Conservation (phyloP, 2,888 invertebrate species). For the Sphaeridia pumilis region DNA sequence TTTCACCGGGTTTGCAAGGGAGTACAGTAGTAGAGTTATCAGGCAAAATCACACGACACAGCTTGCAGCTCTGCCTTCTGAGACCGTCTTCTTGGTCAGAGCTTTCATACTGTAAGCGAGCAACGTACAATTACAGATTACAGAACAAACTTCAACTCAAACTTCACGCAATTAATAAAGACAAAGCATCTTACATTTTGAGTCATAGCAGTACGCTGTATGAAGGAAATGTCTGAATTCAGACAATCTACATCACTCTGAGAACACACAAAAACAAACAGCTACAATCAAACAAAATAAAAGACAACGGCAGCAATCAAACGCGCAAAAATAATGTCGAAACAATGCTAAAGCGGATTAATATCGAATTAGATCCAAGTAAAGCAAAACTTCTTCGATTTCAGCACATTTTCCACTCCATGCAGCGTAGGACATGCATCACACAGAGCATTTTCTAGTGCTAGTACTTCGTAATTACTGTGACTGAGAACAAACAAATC, state of each 20-base stretch:
- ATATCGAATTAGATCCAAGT: background rate
- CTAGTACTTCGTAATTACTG: background rate
- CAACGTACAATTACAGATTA: slow-evolving; percentile 2
- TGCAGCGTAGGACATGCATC: background rate
- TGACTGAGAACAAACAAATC: background rate
- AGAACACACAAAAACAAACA: slow-evolving; percentile 3
- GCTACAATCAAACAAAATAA: background rate
- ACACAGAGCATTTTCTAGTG: slow-evolving; percentile 16
- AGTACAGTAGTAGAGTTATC: slow-evolving; percentile 90
- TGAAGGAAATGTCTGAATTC: slow-evolving; percentile 35
- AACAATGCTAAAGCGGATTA: too few relatives aligned
- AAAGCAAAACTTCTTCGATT: background rate
- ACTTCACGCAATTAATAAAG: background rate
- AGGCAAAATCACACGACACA: slow-evolving; percentile 76
- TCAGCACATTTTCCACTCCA: slow-evolving; percentile 16
- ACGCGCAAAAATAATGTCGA: background rate
- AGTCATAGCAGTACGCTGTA: slow-evolving; percentile 33
- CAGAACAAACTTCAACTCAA: background rate
- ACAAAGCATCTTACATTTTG: slow-evolving; percentile 24
- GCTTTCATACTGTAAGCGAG: slow-evolving; percentile 24
- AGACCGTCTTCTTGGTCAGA: slow-evolving; percentile 33
- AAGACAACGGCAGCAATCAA: background rate
- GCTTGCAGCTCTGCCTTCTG: slow-evolving; percentile 35
- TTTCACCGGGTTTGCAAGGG: slow-evolving; percentile 61
- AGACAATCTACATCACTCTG: slow-evolving; percentile 32